phyloP scores from a whole-genome alignment of 2,797 vertebrate genomes.

The Danio aesculapii region DNA sequence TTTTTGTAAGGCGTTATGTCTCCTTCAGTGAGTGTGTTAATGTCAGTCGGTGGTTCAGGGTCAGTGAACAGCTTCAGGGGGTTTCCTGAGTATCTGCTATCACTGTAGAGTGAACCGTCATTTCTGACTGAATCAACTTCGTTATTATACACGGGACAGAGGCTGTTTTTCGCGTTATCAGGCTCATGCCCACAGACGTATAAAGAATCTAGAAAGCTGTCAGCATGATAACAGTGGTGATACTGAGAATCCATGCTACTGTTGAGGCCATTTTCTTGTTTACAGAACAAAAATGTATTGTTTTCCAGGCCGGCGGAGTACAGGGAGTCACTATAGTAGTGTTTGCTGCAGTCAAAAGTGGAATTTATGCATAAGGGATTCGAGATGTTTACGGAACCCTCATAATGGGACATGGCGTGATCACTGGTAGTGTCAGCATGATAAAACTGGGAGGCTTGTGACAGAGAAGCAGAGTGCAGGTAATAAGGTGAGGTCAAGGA shows the following conservation, averaged over 20 bases:
- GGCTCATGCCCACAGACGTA: constrained; percentile 42
- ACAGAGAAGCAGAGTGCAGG: constrained; percentile 73
- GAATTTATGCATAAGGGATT: constrained; percentile 60
- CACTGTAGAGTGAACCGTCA: constrained; percentile 71
- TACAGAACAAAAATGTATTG: constrained; percentile 26
- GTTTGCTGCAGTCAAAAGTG: constrained; percentile 26
- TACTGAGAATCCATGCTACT: constrained; percentile 51
- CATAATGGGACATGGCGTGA: constrained; percentile 49
- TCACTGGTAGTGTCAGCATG: constrained; percentile 69
- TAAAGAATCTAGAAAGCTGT: constrained; percentile 60
- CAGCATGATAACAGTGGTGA: constrained; percentile 29
- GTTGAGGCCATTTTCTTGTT: constrained; percentile 37
- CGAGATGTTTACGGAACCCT: constrained; percentile 48
- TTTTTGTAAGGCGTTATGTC: constrained; percentile 83
- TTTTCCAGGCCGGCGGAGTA: constrained; percentile 35
- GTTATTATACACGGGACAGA: constrained; percentile 45
- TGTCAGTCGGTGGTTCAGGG: constrained; percentile 41
- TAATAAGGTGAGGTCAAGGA: constrained; percentile 74
- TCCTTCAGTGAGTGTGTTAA: constrained; percentile 49
- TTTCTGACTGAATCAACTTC: constrained; percentile 65
- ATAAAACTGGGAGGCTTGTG: constrained; percentile 61
- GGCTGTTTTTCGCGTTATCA: constrained; percentile 19
- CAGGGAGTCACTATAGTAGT: constrained; percentile 49
- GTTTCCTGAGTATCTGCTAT: constrained; percentile 52
- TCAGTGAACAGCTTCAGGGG: constrained; percentile 30